phyloP scores from a whole-genome alignment of 1,140 invertebrate genomes.

The Drosophila takahashii region DNA sequence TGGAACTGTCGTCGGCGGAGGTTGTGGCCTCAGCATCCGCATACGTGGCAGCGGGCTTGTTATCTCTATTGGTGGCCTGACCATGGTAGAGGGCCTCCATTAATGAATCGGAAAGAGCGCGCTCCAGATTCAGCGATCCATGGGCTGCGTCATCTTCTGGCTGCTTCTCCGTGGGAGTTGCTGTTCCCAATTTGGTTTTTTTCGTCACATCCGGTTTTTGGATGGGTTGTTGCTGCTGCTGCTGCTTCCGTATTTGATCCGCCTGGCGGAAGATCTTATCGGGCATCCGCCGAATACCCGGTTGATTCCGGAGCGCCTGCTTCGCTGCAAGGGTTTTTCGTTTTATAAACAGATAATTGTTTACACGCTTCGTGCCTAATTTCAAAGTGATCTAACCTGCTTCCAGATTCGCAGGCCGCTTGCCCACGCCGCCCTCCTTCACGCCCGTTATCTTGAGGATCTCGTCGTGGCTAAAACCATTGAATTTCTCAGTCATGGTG shows the following conservation, averaged over 20 bases:
- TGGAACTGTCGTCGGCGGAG: slow-evolving; percentile 61
- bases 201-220: slow-evolving; percentile 44
- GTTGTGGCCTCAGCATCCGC: slow-evolving; percentile 26
- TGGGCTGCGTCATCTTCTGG: slow-evolving; percentile 29
- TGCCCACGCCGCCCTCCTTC: slow-evolving; percentile 27
- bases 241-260: slow-evolving; percentile 68
- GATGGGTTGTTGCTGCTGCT: slow-evolving; percentile 33
- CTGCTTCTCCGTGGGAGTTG: slow-evolving; percentile 53
- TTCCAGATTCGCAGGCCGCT: slow-evolving; percentile 29
- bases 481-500: slow-evolving; percentile 83
- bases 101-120: slow-evolving; percentile 69
- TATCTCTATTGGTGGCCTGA: slow-evolving; percentile 18
- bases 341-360: slow-evolving; percentile 58
- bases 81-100: slow-evolving; percentile 73
- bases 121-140: slow-evolving; percentile 64
- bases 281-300: slow-evolving; percentile 79
- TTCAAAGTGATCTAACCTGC: slow-evolving; percentile 50
- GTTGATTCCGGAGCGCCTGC: slow-evolving; percentile 65
- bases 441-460: slow-evolving; percentile 81
- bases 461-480: slow-evolving; percentile 85
- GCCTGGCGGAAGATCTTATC: slow-evolving; percentile 69
- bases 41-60: slow-evolving; percentile 59
- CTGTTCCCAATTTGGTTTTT: slow-evolving; percentile 35
- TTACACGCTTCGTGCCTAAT: slow-evolving; percentile 32
- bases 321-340: slow-evolving; percentile 49